A percentile compares a stretch with the other conserved stretches of the same genome.
These are phyloP conservation scores for Holacanthus passer DNA, from an alignment of 2,113 vertebrate species.

Conservation along the genomic window DNA sequence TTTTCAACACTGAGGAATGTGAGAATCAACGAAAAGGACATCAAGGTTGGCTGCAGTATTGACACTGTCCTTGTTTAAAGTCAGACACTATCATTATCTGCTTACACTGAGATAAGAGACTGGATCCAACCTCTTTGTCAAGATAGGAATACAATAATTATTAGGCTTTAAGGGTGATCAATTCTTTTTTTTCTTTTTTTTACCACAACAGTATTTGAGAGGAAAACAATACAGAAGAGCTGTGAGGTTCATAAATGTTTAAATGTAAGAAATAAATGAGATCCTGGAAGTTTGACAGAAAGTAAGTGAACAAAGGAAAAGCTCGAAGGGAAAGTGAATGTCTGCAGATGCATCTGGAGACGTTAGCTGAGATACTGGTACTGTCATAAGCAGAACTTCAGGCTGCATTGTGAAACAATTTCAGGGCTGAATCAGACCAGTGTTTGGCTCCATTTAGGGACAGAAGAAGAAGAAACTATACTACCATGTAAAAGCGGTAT, in stretches of 20 bases:
- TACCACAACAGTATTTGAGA: not conserved
- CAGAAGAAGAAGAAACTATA: too few relatives aligned
- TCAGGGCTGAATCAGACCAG: slow-evolving; percentile 8
- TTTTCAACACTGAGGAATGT: slow-evolving; percentile 64
- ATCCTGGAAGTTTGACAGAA: not conserved
- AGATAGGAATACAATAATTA: slow-evolving; percentile 7
- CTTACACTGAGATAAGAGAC: slow-evolving; percentile 54
- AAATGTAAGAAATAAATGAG: not conserved
- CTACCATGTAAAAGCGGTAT: not conserved
- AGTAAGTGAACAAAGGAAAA: not conserved
- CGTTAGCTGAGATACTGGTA: not conserved
- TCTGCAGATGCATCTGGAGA: not conserved
- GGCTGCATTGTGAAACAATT: not conserved
- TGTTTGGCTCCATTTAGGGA: not conserved
- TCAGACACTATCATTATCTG: slow-evolving; percentile 58
- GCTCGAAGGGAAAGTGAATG: not conserved
- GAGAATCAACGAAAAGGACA: slow-evolving; percentile 40
- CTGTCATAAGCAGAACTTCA: not conserved
- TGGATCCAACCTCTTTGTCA: slow-evolving; percentile 18
- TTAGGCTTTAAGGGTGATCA: not conserved
- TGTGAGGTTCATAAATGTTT: not conserved
- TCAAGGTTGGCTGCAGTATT: slow-evolving; percentile 43
- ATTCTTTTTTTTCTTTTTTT: too few relatives aligned
- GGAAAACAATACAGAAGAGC: slow-evolving; percentile 9
- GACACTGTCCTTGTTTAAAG: slow-evolving; percentile 61